phyloP scores from a whole-genome alignment of 2,113 vertebrate genomes.

The Ranitomeya imitator region DNA sequence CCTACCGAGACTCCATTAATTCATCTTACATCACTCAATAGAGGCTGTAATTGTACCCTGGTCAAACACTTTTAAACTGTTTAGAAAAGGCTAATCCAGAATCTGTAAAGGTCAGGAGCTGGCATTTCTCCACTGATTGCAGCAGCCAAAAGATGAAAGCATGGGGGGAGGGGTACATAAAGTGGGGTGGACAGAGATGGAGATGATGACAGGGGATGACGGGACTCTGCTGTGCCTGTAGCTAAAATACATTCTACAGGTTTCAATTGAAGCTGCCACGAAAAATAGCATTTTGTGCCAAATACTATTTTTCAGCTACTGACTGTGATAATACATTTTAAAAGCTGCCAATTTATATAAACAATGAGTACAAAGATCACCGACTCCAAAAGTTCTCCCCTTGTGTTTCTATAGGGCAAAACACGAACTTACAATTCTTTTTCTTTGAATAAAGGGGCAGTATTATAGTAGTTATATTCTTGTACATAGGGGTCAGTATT shows the following conservation, averaged over 20 bases:
- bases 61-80: constrained; percentile 63
- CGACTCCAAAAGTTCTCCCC: background rate
- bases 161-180: background rate
- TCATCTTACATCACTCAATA: constrained; percentile 63
- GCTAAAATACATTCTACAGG: background rate
- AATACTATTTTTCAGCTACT: background rate
- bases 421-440: background rate
- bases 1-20: constrained; percentile 60
- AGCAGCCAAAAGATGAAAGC: constrained; percentile 25
- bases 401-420: background rate
- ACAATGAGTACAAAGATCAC: background rate
- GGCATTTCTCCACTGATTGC: constrained; percentile 61
- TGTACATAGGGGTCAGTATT: background rate
- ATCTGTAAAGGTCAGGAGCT: constrained; percentile 62
- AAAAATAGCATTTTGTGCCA: background rate
- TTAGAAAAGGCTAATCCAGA: constrained; percentile 63
- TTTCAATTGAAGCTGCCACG: background rate
- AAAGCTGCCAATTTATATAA: constrained; percentile 4
- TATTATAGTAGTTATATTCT: constrained; percentile 1
- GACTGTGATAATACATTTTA: constrained; percentile 17
- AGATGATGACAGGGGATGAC: constrained; percentile 50
- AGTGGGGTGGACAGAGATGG: constrained; percentile 44
- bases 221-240: background rate
- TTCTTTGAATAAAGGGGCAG: background rate
- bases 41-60: constrained; percentile 62